Conservation (phyloP, 1,140 invertebrate species). For the Andricus grossulariae region DNA sequence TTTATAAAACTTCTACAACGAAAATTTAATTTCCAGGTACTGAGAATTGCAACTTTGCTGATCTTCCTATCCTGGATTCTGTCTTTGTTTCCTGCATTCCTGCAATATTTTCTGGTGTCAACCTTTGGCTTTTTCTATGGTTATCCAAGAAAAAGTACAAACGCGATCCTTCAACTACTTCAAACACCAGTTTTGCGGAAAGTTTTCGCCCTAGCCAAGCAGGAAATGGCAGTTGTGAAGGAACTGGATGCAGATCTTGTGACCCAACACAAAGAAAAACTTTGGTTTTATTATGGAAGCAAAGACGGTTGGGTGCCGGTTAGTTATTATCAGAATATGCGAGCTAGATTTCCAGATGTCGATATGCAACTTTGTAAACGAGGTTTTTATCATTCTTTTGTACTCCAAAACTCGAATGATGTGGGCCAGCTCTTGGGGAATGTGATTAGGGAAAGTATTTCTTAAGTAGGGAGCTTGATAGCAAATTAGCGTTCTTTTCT, state of each 20-base stretch:
- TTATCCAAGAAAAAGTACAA: conserved; percentile 69
- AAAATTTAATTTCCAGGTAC: conserved; percentile 54
- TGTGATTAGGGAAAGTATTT: conserved; percentile 73
- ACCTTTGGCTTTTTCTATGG: conserved; percentile 75
- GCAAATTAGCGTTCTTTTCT: not conserved
- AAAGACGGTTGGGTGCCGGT: conserved; percentile 86
- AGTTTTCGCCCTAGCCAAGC: conserved; percentile 79
- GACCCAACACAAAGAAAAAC: conserved; percentile 75
- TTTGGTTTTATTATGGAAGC: conserved; percentile 86
- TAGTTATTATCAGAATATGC: conserved; percentile 80
- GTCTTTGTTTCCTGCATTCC: conserved; percentile 77
- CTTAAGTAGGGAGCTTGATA: not conserved
- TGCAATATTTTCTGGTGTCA: conserved; percentile 75
- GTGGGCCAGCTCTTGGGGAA: conserved; percentile 80
- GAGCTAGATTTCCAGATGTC: conserved; percentile 78
- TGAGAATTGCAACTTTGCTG: conserved; percentile 76
- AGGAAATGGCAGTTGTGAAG: conserved; percentile 80
- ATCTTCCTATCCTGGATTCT: conserved; percentile 79
- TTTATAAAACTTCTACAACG: conserved; percentile 26
- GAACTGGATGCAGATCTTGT: conserved; percentile 78
- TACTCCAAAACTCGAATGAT: conserved; percentile 79
- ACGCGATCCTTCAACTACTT: conserved; percentile 75
- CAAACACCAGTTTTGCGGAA: conserved; percentile 75
- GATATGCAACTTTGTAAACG: conserved; percentile 81
- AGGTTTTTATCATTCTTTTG: conserved; percentile 85